These are phyloP conservation scores for Crypturellus tataupa DNA, from an alignment of 2,797 vertebrate species.

Conservation along the genomic window DNA sequence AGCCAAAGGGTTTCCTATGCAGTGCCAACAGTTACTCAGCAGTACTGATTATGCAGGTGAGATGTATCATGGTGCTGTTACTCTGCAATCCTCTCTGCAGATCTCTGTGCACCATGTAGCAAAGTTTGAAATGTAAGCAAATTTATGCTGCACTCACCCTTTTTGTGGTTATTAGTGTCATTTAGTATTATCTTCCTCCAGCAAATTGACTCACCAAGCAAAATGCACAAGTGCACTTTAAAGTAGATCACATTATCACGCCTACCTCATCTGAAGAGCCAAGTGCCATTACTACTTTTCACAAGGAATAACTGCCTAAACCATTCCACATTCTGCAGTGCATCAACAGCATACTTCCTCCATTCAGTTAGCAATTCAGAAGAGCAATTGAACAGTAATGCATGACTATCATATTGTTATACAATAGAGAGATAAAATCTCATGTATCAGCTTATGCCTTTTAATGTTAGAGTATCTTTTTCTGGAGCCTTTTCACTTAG, in stretches of 20 bases:
- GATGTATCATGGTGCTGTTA: slow-evolving; percentile 44
- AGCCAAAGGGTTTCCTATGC: slow-evolving; percentile 31
- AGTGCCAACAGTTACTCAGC: slow-evolving; percentile 68
- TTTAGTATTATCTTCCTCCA: slow-evolving; percentile 71
- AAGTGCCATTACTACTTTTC: slow-evolving; percentile 69
- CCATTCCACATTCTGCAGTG: slow-evolving; percentile 58
- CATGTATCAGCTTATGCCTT: background rate
- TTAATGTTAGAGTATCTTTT: background rate
- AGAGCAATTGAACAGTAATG: slow-evolving; percentile 34
- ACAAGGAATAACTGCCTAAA: slow-evolving; percentile 64
- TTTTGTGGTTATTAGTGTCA: slow-evolving; percentile 76
- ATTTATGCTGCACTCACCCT: slow-evolving; percentile 74
- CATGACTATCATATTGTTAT: slow-evolving; percentile 27
- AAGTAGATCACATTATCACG: slow-evolving; percentile 61
- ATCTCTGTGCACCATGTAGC: slow-evolving; percentile 60
- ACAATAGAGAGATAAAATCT: slow-evolving; percentile 32
- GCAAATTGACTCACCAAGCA: slow-evolving; percentile 74
- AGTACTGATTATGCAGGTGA: slow-evolving; percentile 71
- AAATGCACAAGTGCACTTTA: slow-evolving; percentile 70
- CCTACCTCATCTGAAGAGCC: slow-evolving; percentile 61
- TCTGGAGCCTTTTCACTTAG: background rate
- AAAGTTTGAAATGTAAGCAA: slow-evolving; percentile 64
- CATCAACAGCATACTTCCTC: slow-evolving; percentile 54
- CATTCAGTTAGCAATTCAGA: slow-evolving; percentile 31
- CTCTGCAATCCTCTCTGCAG: slow-evolving; percentile 71